phyloP scores from a whole-genome alignment of 2,113 vertebrate species.

The Sebastes fasciatus region DNA sequence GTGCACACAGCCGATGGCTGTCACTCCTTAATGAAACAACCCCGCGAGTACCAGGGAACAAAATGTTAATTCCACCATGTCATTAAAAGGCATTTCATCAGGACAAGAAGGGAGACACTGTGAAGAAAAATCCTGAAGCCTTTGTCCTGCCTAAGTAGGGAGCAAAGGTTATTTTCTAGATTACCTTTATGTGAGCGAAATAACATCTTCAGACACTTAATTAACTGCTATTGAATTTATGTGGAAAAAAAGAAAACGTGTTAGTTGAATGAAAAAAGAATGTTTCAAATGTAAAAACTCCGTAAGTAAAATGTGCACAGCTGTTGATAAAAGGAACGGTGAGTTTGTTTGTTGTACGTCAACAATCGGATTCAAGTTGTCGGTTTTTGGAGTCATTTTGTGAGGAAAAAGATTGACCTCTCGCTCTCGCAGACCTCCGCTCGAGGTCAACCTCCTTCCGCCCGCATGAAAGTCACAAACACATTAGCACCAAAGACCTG shows the following conservation, averaged over 20 bases:
- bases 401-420: conserved; percentile 30
- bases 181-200: conserved; percentile 17
- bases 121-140: conserved; percentile 28
- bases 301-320: neutral
- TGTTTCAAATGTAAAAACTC: neutral
- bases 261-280: neutral
- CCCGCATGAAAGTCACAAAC: conserved; percentile 17
- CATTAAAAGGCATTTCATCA: conserved; percentile 60
- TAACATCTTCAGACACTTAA: neutral
- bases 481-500: conserved; percentile 31
- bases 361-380: conserved; percentile 1
- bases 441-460: neutral
- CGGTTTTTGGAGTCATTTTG: neutral
- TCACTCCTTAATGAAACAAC: conserved; percentile 32
- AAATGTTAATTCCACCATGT: conserved; percentile 51
- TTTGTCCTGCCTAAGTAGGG: conserved; percentile 44
- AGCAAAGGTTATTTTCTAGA: conserved; percentile 16
- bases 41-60: conserved; percentile 30
- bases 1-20: conserved; percentile 35
- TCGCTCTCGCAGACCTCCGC: neutral
- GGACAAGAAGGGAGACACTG: conserved; percentile 21
- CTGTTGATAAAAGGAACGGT: neutral
- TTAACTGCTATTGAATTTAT: conserved; percentile 7
- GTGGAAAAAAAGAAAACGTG: conserved; percentile 13
- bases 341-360: conserved; percentile 9